Percentiles rank a stretch among this genome's conserved stretches.
Evolutionary conservation across 1,140 invertebrate genomes (phyloP).

Genomic region (Drosophila tropicalis): DNA sequence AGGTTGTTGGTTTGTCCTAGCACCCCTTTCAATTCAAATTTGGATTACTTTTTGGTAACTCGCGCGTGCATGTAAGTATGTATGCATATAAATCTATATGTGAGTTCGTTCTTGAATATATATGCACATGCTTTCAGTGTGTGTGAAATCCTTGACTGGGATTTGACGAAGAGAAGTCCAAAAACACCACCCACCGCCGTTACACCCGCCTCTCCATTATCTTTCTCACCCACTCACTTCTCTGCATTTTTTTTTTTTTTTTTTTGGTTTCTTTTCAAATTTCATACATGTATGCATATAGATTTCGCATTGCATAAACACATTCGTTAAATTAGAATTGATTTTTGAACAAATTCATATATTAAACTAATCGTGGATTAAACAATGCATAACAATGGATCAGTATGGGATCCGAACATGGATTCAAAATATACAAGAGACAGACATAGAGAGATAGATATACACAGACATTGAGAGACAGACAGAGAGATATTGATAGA

Average conservation of each 20-base stretch:
- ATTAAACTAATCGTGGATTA: slow-evolving; percentile 11
- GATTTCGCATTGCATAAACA: slow-evolving; percentile 7
- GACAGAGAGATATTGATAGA: slow-evolving; percentile 10
- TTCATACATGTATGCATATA: slow-evolving; percentile 3
- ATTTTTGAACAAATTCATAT: not conserved
- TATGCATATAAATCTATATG: slow-evolving; percentile 8
- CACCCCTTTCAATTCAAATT: not conserved
- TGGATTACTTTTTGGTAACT: not conserved
- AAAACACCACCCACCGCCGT: not conserved
- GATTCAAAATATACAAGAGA: slow-evolving; percentile 20
- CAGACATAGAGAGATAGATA: slow-evolving; percentile 13
- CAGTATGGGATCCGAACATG: slow-evolving; percentile 16
- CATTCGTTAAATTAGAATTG: slow-evolving; percentile 7
- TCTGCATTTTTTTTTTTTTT: not conserved
- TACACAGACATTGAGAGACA: slow-evolving; percentile 19
- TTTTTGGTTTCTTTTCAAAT: too few species aligned
- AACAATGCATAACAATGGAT: slow-evolving; percentile 15
- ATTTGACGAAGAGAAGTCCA: not conserved
- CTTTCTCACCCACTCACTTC: slow-evolving; percentile 3
- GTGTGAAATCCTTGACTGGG: not conserved
- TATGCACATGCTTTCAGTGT: not conserved
- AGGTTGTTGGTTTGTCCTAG: not conserved
- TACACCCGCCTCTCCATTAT: not conserved
- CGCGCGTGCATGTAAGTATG: slow-evolving; percentile 5
- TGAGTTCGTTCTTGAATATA: not conserved